Percentiles rank a stretch among this genome's conserved stretches.
Conservation (phyloP, 2,888 invertebrate genomes). For the Synanthedon myopaeformis region DNA sequence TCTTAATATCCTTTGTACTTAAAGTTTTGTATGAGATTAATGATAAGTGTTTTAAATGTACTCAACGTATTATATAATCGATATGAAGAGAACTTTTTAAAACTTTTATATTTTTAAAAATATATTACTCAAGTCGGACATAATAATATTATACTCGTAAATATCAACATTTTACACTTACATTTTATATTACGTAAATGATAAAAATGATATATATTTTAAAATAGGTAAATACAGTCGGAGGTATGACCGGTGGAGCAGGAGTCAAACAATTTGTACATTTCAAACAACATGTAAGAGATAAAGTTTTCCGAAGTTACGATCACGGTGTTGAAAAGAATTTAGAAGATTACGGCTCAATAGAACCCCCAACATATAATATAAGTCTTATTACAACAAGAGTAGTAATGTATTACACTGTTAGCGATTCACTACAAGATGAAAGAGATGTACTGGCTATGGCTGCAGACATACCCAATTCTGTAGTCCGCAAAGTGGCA, state of each 20-base stretch:
- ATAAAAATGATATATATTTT: too few relatives aligned
- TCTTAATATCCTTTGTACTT: too few relatives aligned
- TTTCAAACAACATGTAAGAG: slow-evolving; percentile 45
- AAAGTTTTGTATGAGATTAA: too few relatives aligned
- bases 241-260: slow-evolving; percentile 18
- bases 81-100: too few relatives aligned
- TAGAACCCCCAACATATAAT: slow-evolving; percentile 31
- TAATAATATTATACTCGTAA: too few relatives aligned
- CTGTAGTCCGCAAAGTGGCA: slow-evolving; percentile 27
- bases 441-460: slow-evolving; percentile 40
- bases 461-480: slow-evolving; percentile 34
- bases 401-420: slow-evolving; percentile 40
- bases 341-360: slow-evolving; percentile 20
- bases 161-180: too few relatives aligned
- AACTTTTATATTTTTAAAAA: too few relatives aligned
- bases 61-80: too few relatives aligned
- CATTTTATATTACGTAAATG: too few relatives aligned
- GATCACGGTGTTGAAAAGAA: slow-evolving; percentile 28
- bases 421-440: slow-evolving; percentile 28
- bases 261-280: slow-evolving; percentile 44
- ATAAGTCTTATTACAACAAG: slow-evolving; percentile 26
- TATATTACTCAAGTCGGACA: too few relatives aligned
- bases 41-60: too few relatives aligned
- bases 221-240: too few relatives aligned
- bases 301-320: slow-evolving; percentile 35